Conservation (phyloP, 1,140 invertebrate genomes). For the Ips typographus region DNA sequence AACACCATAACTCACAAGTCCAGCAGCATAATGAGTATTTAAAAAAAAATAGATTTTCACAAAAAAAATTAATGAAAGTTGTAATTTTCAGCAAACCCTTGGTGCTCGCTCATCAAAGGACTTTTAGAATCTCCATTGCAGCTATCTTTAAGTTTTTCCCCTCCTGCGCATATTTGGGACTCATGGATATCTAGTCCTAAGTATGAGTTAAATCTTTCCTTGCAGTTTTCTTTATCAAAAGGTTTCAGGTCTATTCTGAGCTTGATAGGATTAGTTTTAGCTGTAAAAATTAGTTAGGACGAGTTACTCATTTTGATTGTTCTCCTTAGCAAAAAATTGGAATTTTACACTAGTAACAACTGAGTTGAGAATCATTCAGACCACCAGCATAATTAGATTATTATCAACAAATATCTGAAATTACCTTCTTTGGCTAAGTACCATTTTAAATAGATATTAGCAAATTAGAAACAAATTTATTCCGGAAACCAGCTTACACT, state of each 20-base stretch:
- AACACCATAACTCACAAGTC: conserved; percentile 64
- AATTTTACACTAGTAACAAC: too few species aligned
- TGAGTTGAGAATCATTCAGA: too few species aligned
- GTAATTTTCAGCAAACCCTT: background rate
- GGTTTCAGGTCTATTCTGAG: conserved; percentile 46
- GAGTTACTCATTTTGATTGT: too few species aligned
- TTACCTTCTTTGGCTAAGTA: too few species aligned
- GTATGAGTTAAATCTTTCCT: conserved; percentile 43
- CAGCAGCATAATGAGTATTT: conserved; percentile 47
- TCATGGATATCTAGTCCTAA: conserved; percentile 34
- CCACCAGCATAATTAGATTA: too few species aligned
- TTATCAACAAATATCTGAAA: too few species aligned
- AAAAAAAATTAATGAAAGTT: too few species aligned
- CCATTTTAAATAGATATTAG: too few species aligned
- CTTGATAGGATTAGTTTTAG: conserved; percentile 47
- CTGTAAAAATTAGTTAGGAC: conserved; percentile 16
- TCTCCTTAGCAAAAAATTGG: too few species aligned
- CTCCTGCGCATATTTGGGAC: conserved; percentile 57
- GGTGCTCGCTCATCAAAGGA: conserved; percentile 55
- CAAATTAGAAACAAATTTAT: too few species aligned
- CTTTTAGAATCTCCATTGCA: conserved; percentile 65
- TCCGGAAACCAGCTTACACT: too few species aligned
- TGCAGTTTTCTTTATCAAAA: conserved; percentile 40
- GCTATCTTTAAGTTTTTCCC: conserved; percentile 52
- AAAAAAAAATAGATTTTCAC: background rate